Conservation (phyloP, 2,113 vertebrate genomes). For the Anolis sagrei region DNA sequence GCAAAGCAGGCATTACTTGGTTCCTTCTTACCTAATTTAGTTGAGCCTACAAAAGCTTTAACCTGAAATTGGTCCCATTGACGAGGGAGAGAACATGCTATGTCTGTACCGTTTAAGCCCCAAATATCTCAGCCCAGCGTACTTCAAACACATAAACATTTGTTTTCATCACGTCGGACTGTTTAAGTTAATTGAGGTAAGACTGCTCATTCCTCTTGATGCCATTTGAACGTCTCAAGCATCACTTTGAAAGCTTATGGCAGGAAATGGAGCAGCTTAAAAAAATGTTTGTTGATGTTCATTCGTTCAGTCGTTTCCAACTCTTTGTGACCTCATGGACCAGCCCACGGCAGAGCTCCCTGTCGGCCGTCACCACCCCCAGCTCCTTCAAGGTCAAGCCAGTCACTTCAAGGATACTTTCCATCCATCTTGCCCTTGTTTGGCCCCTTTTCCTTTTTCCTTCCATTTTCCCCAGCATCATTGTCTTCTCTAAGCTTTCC, state of each 20-base stretch:
- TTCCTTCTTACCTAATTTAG: neutral
- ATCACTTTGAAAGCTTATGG: neutral
- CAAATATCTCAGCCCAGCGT: neutral
- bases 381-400: too few relatives aligned
- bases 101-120: neutral
- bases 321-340: too few relatives aligned
- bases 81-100: neutral
- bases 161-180: neutral
- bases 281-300: neutral
- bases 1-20: neutral
- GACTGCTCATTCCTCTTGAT: neutral
- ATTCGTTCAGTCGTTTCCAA: too few relatives aligned
- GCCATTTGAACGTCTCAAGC: neutral
- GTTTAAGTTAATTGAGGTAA: neutral
- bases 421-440: too few relatives aligned
- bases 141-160: neutral
- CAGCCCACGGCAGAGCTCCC: too few relatives aligned
- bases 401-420: too few relatives aligned
- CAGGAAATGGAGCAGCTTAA: neutral
- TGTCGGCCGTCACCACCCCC: too few relatives aligned
- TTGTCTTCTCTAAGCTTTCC: too few relatives aligned
- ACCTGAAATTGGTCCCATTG: neutral
- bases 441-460: too few relatives aligned
- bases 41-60: neutral
- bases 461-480: too few relatives aligned